Percentiles rank a stretch among this genome's conserved stretches.
Conservation (phyloP, 2,797 vertebrate genomes). For the Arctocebus calabarensis region DNA sequence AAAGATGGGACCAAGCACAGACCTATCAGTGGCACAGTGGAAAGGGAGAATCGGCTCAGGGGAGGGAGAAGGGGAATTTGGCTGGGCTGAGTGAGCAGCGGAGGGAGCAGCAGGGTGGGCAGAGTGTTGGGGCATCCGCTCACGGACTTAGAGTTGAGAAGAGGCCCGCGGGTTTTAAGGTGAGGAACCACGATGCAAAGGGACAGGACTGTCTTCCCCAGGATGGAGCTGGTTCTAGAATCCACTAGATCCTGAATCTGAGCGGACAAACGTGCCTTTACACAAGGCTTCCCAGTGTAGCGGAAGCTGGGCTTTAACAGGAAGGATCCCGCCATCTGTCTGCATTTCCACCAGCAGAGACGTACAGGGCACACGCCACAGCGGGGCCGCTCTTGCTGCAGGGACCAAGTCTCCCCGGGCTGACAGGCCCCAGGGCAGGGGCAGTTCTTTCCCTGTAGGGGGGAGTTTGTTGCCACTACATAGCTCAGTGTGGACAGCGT, state of each 20-base stretch:
- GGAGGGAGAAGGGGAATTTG: rapidly evolving
- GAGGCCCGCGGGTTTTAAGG: neutral
- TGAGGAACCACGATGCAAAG: neutral
- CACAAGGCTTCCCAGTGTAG: neutral
- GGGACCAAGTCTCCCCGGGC: rapidly evolving
- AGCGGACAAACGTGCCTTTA: rapidly evolving
- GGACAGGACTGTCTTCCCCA: rapidly evolving
- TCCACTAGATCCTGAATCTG: rapidly evolving
- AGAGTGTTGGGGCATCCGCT: rapidly evolving
- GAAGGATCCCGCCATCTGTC: rapidly evolving
- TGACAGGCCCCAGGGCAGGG: neutral
- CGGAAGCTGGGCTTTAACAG: neutral
- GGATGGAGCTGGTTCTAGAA: neutral
- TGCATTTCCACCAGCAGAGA: neutral
- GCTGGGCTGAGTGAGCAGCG: neutral
- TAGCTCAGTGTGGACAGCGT: neutral
- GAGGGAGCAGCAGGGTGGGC: rapidly evolving
- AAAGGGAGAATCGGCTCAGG: neutral
- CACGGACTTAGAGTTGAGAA: neutral
- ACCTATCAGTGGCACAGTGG: rapidly evolving
- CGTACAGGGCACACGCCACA: rapidly evolving
- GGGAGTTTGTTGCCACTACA: neutral
- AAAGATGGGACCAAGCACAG: neutral
- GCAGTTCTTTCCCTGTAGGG: neutral
- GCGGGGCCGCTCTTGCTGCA: rapidly evolving